Percentiles rank a stretch among this genome's conserved stretches.
Conservation (phyloP, 2,113 vertebrate species). For the Corythaixoides concolor region DNA sequence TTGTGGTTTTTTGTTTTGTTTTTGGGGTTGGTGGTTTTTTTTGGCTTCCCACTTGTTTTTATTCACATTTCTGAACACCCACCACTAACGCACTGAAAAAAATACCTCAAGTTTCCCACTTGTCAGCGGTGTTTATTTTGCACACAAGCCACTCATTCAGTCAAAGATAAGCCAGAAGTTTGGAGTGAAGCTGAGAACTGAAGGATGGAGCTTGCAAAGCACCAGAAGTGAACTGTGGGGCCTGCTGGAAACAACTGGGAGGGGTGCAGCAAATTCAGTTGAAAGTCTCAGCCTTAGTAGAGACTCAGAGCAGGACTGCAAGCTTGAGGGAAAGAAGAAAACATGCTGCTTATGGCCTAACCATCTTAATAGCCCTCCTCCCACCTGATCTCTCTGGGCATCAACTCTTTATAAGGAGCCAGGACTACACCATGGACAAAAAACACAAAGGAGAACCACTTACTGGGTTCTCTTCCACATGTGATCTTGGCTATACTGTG, state of each 20-base stretch:
- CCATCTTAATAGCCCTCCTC: neutral
- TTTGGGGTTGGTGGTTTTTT: no score
- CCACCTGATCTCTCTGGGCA: neutral
- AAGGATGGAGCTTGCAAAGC: neutral
- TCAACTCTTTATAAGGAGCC: neutral
- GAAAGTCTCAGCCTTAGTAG: neutral
- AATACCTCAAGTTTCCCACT: neutral
- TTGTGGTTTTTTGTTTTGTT: no score
- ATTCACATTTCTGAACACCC: neutral
- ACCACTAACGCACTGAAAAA: neutral
- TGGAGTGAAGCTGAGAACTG: neutral
- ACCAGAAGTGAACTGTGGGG: neutral
- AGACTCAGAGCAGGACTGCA: neutral
- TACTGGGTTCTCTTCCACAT: neutral
- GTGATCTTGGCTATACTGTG: neutral
- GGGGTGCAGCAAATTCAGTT: neutral
- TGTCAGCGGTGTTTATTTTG: neutral
- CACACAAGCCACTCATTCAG: neutral
- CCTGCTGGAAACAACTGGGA: neutral
- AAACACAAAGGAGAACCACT: neutral
- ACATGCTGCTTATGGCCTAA: neutral
- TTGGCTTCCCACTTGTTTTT: neutral
- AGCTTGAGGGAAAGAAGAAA: neutral
- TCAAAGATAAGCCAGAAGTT: neutral
- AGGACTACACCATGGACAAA: neutral